Evolutionary conservation across 2,888 invertebrate genomes (phyloP), one percentile per base, ranked within the genome.

Genomic region (Eutolmus rufibarbis): DNA sequence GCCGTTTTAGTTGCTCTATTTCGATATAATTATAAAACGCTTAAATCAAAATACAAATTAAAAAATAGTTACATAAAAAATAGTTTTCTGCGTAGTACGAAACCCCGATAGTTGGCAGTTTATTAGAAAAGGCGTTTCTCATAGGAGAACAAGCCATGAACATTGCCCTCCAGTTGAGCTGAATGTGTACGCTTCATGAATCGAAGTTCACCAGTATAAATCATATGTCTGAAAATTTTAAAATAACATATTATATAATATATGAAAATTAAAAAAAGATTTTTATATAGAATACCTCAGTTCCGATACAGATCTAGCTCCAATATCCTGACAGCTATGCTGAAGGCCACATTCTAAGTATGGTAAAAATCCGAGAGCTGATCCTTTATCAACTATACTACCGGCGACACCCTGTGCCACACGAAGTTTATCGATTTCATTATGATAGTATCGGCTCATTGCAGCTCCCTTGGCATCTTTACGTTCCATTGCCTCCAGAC

Each of bases 391-490:
- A 1, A 98, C 97, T 91, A 99, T 99, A 87, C 98, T 97, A 16
- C 99, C 99, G 90, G 98, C 98, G 0, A 99, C 99, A 79, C 99
- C 99, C 92, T 99, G 99, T 0, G 99, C 99, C 12, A 99, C 99
- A 93, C 98, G 97, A 90, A 99, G 94, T 91, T 98, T 98, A 91
- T 99, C 99, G 92, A 96, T 95, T 91, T 99, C 98, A 91, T 97
- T 98, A 91, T 95, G 96, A 92, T 95, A 96, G 89, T 96, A 96
- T 4, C 97, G 94, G 89, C 97, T 96, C 96, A 97, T 97, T 0
- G 97, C 97, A 0, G 95, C 94, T 5, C 97, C 97, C 90, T 95
- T 96, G 0, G 97, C 96, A 92, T 97, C 97, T 91, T 96, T 96
- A 84, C 97, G 95, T 91, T 99, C 97, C 99, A 99, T 99, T 2